These are phyloP conservation scores for Genyomyrus donnyi DNA, from an alignment of 2,113 vertebrate genomes.

Conservation along the genomic window DNA sequence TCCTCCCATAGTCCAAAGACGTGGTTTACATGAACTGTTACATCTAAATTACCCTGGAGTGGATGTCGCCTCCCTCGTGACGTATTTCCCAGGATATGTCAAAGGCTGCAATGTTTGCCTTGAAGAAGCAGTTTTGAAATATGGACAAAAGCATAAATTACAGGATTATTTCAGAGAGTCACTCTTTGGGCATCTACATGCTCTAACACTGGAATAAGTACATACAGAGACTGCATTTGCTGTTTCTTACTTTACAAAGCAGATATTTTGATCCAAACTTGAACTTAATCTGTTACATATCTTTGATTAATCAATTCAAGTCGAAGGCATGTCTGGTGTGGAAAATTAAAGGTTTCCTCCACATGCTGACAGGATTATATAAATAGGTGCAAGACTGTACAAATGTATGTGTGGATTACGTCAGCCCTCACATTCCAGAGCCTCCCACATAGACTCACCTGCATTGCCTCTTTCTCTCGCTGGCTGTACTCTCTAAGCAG, in stretches of 20 bases:
- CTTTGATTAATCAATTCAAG: background rate
- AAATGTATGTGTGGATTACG: background rate
- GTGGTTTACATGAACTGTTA: background rate
- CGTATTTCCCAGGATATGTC: background rate
- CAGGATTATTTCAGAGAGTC: background rate
- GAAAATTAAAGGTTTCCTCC: background rate
- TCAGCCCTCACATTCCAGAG: background rate
- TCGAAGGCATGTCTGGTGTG: background rate
- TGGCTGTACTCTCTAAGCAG: constrained; percentile 66
- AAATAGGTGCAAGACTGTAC: background rate
- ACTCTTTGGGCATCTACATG: background rate
- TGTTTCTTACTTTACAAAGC: background rate
- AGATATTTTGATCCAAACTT: background rate
- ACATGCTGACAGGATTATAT: background rate
- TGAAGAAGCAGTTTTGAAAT: background rate
- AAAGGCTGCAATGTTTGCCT: background rate
- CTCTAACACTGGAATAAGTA: background rate
- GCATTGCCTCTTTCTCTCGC: constrained; percentile 60
- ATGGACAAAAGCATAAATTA: background rate
- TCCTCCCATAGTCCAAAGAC: background rate
- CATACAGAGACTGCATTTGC: background rate
- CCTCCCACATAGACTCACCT: constrained; percentile 51
- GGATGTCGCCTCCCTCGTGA: background rate
- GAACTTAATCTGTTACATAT: background rate
- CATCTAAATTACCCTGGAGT: background rate